These are phyloP conservation scores for Drosophila saltans DNA, from an alignment of 1,140 invertebrate genomes.

Conservation along the genomic window DNA sequence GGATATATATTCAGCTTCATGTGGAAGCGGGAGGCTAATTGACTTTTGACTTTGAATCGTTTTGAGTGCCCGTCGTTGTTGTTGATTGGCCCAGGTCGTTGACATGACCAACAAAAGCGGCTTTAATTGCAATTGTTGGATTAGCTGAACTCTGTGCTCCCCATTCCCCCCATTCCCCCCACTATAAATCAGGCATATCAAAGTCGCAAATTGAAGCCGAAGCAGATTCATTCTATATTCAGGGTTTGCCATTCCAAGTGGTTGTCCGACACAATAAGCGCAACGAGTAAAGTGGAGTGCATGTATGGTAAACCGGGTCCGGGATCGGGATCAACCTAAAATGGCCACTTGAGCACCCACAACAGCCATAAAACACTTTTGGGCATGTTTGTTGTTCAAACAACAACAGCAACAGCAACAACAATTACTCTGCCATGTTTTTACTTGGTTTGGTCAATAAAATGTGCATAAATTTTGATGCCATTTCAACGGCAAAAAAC, in stretches of 20 bases:
- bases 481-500: constrained; percentile 48
- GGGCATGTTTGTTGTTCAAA: constrained; percentile 69
- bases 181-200: constrained; percentile 54
- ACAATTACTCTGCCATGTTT: constrained; percentile 46
- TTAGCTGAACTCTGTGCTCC: constrained; percentile 40
- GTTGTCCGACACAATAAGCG: constrained; percentile 70
- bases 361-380: constrained; percentile 78
- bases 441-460: constrained; percentile 71
- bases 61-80: background rate
- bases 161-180: background rate
- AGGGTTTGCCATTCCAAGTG: constrained; percentile 57
- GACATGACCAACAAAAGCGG: constrained; percentile 38
- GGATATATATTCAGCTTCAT: constrained; percentile 48
- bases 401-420: constrained; percentile 30
- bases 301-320: constrained; percentile 37
- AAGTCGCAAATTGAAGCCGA: constrained; percentile 39
- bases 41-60: constrained; percentile 77
- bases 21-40: constrained; percentile 53
- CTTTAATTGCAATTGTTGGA: constrained; percentile 35
- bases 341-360: constrained; percentile 77
- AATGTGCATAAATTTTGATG: constrained; percentile 77
- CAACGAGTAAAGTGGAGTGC: constrained; percentile 45
- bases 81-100: constrained; percentile 55
- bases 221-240: constrained; percentile 61
- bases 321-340: constrained; percentile 45